phyloP scores from a whole-genome alignment of 2,797 vertebrate genomes.

The Urosaurus nigricauda region DNA sequence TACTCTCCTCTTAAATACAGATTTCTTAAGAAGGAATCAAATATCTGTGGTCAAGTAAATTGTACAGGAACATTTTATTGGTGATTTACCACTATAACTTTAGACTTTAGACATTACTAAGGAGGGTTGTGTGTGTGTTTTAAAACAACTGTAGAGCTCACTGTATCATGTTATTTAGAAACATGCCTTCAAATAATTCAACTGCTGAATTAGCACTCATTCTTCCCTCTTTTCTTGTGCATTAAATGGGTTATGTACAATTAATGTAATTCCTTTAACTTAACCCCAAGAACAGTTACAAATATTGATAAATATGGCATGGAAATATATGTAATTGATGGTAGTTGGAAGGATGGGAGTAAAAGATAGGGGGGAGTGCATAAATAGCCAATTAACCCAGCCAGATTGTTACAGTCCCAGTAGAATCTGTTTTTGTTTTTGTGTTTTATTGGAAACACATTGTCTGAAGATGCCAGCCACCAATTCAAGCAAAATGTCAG shows the following conservation, averaged over 20 bases:
- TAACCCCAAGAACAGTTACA: not conserved
- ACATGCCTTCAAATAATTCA: not conserved
- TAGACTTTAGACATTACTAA: constrained; percentile 50
- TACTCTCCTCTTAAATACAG: constrained; percentile 74
- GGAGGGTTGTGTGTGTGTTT: constrained; percentile 10
- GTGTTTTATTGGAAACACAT: not conserved
- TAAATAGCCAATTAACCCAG: not conserved
- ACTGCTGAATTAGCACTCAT: not conserved
- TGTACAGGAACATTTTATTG: constrained; percentile 70
- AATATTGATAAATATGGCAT: not conserved
- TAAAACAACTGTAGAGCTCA: not conserved
- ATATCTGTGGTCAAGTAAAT: constrained; percentile 72
- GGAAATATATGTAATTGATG: not conserved
- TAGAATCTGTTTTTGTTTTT: not conserved
- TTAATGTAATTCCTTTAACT: constrained; percentile 10
- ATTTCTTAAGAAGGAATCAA: constrained; percentile 73
- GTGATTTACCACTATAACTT: constrained; percentile 67
- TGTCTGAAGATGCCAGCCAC: too few species aligned
- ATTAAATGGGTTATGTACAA: not conserved
- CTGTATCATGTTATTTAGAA: not conserved
- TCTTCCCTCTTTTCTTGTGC: not conserved
- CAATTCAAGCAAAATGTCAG: too few species aligned
- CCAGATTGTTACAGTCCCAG: not conserved
- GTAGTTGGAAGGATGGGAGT: not conserved
- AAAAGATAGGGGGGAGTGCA: not conserved